These are phyloP conservation scores for Triplophysa yarkandensis DNA, from an alignment of 2,797 vertebrate species.

Conservation along the genomic window DNA sequence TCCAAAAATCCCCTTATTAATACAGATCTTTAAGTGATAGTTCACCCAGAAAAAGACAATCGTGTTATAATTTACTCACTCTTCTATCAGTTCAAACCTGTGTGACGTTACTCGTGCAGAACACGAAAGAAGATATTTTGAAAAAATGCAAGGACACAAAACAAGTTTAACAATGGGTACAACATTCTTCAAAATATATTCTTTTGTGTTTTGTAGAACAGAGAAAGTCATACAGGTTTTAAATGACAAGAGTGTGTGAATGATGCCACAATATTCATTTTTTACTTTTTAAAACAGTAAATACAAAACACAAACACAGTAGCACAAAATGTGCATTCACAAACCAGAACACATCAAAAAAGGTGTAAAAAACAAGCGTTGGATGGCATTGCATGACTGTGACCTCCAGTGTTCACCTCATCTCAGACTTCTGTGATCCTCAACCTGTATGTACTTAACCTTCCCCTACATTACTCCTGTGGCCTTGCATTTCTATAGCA, in stretches of 20 bases:
- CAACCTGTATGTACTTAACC: neutral
- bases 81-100: too few relatives aligned
- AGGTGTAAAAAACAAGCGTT: neutral
- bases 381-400: neutral
- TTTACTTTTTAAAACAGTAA: neutral
- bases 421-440: neutral
- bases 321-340: neutral
- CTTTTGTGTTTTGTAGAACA: too few relatives aligned
- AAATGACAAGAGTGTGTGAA: too few relatives aligned
- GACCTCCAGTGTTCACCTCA: neutral
- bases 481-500: neutral
- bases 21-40: neutral
- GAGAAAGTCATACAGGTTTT: too few relatives aligned
- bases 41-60: too few relatives aligned
- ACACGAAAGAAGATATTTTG: too few relatives aligned
- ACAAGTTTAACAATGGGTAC: too few relatives aligned
- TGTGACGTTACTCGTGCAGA: too few relatives aligned
- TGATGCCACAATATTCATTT: too few relatives aligned
- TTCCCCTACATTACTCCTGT: constrained; percentile 2
- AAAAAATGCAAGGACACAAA: too few relatives aligned
- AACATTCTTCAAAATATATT: too few relatives aligned
- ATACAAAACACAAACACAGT: constrained; percentile 1
- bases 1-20: constrained; percentile 15
- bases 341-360: neutral
- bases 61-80: too few relatives aligned